Evolutionary conservation across 2,888 invertebrate genomes (phyloP), one percentile per base, ranked within the genome.

Genomic region (Melanophora roralis): DNA sequence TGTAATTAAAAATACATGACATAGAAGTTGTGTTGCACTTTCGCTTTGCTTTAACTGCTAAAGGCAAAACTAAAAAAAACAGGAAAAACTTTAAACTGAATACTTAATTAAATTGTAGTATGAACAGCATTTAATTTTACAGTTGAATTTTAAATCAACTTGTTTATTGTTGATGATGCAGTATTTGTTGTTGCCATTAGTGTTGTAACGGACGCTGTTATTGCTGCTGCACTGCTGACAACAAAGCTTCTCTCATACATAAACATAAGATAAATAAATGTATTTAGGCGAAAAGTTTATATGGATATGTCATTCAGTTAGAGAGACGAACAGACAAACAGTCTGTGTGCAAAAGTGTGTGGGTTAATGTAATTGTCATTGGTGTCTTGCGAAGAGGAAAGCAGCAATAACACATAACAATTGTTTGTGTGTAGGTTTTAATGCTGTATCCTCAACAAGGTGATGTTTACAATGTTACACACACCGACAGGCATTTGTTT

Each of bases 301-400:
- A 21, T 47, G 36, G 6, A 12, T 45, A 19, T 11, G 16, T 11
- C 45, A 32, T 7, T 59, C n/a, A 7, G 34, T 34, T 21, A 4
- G n/a, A n/a, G n/a, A n/a, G n/a, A n/a, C n/a, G n/a, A n/a, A n/a
- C n/a, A n/a, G n/a, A n/a, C n/a, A n/a, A n/a, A n/a, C n/a, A n/a
- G n/a, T n/a, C n/a, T n/a, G n/a, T n/a, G 49, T 36, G 47, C 7
- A 27, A 38, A 11, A 32, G 27, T 49, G 47, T 57, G 59, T 43
- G 34, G 45, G 59, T 65, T 71, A 77, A 77, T 77, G 51, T 38
- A 71, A 65, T 71, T 77, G 71, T 65, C 71, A 71, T 45, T 62
- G 64, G 36, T n/a, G 19, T 36, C 38, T 27, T 14, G 6, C 6
- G 27, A 27, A 47, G 47, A 43, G 12, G 1, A 43, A 14, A 53